Evolutionary conservation across 2,113 vertebrate genomes (phyloP).

Genomic region (Isichthys henryi): DNA sequence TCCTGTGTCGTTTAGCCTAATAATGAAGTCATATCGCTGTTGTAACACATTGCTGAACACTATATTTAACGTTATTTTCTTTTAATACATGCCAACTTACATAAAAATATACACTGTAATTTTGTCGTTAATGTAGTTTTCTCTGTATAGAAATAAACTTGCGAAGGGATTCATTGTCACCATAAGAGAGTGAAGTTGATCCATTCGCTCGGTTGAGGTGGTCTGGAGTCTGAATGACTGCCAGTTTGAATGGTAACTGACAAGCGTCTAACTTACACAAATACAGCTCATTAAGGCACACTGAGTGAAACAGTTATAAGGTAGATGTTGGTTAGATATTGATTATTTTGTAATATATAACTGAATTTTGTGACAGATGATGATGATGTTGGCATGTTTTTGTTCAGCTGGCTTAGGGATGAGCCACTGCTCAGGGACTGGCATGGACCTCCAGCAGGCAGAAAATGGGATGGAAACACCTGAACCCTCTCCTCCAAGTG

Average conservation of each 20-base stretch:
- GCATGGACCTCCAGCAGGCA: conserved; percentile 54
- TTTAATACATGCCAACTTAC: neutral
- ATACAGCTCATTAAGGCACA: neutral
- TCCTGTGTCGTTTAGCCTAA: neutral
- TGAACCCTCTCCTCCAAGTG: conserved; percentile 28
- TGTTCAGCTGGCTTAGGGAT: conserved; percentile 61
- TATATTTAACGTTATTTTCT: neutral
- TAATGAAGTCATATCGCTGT: neutral
- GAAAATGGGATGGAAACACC: conserved; percentile 51
- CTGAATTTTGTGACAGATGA: neutral
- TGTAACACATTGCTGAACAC: neutral
- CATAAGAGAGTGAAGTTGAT: neutral
- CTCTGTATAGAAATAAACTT: neutral
- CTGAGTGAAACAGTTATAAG: neutral
- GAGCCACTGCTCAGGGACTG: conserved; percentile 62
- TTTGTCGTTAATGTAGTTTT: neutral
- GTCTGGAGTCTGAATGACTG: neutral
- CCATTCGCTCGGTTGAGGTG: neutral
- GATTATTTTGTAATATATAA: neutral
- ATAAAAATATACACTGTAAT: neutral
- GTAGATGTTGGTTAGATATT: neutral
- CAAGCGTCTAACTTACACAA: neutral
- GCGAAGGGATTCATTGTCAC: neutral
- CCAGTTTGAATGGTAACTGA: neutral
- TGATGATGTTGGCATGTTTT: neutral